Evolutionary conservation across 2,113 vertebrate genomes (phyloP).

Genomic region (Casuarius casuarius): DNA sequence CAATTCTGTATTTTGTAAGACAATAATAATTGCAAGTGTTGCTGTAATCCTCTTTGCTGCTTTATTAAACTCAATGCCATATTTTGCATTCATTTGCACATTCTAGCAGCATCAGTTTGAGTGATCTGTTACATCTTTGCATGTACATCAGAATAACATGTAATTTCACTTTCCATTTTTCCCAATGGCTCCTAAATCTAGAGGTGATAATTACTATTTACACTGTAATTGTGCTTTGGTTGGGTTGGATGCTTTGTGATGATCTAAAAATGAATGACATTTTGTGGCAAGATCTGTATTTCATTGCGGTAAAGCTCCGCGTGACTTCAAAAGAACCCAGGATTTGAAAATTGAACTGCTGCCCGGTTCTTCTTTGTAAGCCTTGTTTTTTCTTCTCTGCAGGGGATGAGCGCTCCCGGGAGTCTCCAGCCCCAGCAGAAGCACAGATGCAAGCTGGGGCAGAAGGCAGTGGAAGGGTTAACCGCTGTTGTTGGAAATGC

Average conservation of each 20-base stretch:
- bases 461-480: constrained; percentile 77
- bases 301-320: background rate
- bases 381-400: background rate
- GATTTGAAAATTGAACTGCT: background rate
- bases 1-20: background rate
- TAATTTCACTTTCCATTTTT: constrained; percentile 61
- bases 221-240: background rate
- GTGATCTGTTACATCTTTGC: constrained; percentile 6
- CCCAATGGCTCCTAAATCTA: constrained; percentile 20
- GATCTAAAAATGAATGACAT: constrained; percentile 30
- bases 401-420: constrained; percentile 91
- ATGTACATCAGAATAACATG: constrained; percentile 2
- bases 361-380: background rate
- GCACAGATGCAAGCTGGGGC: constrained; percentile 75
- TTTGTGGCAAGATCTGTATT: background rate
- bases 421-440: constrained; percentile 84
- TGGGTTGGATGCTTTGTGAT: background rate
- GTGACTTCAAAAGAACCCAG: background rate
- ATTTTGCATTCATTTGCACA: constrained; percentile 9
- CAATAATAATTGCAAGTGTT: background rate
- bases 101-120: background rate
- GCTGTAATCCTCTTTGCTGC: background rate
- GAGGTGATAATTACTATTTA: constrained; percentile 61
- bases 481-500: constrained; percentile 81
- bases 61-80: background rate